Evolutionary conservation across 2,888 invertebrate species (phyloP).

Genomic region (Heliconius ethilla): DNA sequence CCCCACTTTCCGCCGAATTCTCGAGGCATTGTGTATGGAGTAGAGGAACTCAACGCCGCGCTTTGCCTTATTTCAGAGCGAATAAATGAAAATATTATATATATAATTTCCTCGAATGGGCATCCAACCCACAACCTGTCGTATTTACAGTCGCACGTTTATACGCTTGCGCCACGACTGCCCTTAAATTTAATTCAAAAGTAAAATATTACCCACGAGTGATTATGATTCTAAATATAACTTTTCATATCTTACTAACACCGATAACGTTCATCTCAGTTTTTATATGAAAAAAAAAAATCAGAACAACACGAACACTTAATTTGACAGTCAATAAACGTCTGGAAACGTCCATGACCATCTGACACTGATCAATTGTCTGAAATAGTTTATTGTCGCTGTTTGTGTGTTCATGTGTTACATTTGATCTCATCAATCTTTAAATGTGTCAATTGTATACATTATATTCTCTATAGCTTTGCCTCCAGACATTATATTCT

Average conservation of each 20-base stretch:
- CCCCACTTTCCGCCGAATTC: background rate
- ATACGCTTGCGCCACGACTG: too few relatives aligned
- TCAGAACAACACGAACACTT: background rate
- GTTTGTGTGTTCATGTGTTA: conserved; percentile 29
- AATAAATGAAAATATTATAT: too few relatives aligned
- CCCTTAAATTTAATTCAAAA: too few relatives aligned
- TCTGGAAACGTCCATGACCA: conserved; percentile 30
- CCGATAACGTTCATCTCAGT: background rate
- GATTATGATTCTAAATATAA: background rate
- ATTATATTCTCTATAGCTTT: background rate
- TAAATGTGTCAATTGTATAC: conserved; percentile 13
- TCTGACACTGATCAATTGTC: conserved; percentile 36
- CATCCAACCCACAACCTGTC: too few relatives aligned
- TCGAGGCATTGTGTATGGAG: background rate
- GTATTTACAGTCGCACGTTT: too few relatives aligned
- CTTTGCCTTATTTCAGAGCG: background rate
- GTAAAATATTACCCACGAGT: too few relatives aligned
- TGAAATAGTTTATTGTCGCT: conserved; percentile 34
- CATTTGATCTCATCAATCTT: conserved; percentile 38
- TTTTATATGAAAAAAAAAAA: background rate
- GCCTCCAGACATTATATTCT: background rate
- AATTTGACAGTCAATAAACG: conserved; percentile 20
- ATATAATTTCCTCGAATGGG: too few relatives aligned
- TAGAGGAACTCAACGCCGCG: background rate
- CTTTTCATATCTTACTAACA: background rate